Base-by-base conservation (phyloP, 2,113 vertebrate species). In the Ammodytes dubius region DNA sequence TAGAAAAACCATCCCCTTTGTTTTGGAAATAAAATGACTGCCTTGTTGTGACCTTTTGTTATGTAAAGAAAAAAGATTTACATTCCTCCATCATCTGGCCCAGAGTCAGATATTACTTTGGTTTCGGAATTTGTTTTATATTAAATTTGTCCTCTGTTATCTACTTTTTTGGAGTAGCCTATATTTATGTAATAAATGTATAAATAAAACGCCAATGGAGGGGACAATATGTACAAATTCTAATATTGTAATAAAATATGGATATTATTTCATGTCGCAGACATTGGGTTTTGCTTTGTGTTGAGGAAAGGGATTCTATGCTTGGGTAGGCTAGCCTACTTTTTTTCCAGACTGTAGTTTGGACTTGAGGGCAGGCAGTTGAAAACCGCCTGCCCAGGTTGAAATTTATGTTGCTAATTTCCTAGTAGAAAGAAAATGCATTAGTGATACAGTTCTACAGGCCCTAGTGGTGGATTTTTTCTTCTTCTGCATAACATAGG, bases 131-230 rank as follows among this genome's bases (percentile, higher is more conserved):
- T 84, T 71, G 35, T 87, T 91, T 86, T 82, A 61, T 85, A 87
- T 81, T 82, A 77, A 77, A 88, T 79, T 63, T 83, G 53, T 69
- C 69, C 81, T 90, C 71, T 86, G 77, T 88, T 89, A 67, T 82
- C 72, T 60, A 82, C 67, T 71, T 52, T 87, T 87, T 84, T 89
- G 79, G 42, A 87, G 65, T 87, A 27, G 27, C 27, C 27, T 27
- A 84, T 92, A 90, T 92, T 91, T 91, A 93, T 92, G 86, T 90
- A 82, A 81, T 73, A 82, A 86, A 87, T 87, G 82, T 90, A 84
- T 84, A 87, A 81, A 83, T 82, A 59, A 82, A 77, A 84, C 56
- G 65, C 47, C 37, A 53, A 82, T 75, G 35, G 72, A 70, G 77
- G 79, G 67, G 61, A 56, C 47, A 75, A 82, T 73, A 76, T 89